Evolutionary conservation across 2,888 invertebrate genomes (phyloP), one percentile per base, ranked within the genome.

Genomic region (Leucophenga maculata): DNA sequence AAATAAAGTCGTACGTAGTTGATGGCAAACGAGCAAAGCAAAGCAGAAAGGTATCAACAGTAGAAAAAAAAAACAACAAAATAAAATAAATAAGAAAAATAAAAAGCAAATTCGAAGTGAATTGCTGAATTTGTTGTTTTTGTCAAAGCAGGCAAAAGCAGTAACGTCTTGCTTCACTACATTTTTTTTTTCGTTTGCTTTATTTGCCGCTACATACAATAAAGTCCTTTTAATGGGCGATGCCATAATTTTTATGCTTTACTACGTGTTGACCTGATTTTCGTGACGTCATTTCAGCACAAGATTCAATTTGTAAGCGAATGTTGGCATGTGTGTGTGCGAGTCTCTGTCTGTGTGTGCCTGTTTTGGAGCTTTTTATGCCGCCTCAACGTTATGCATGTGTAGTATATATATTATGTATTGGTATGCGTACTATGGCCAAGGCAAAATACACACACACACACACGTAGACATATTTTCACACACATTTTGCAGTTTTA

Each of bases 211-310:
- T n/a, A 32, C 32, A 6, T 39, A 39, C 26, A 46, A 64, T 18
- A 64, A 64, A 64, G 46, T 64, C 46, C 46, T 48, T 64, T 64
- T 64, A 64, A 64, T 64, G 62, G 62, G 62, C 62, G 62, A 64
- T 26, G 60, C 68, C 62, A 68, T 68, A 68, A 68, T 68, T 68
- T 68, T 62, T 62, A 62, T 68, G 60, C 68, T 50, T 65, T 50
- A 50, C 52, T 50, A 70, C 66, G 68, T 70, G 75, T 73, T 84
- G 85, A 84, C 83, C 83, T 85, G 84, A 82, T 84, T 84, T 77
- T 57, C 62, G 75, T 85, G 84, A 85, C 85, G 85, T 84, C 83
- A 84, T 81, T 80, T 78, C 69, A 68, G 76, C 69, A 22, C 26
- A 66, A 57, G 68, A 75, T 72, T 75, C 44, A 72, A 71, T 73